Evolutionary conservation across 2,888 invertebrate species (phyloP), one percentile per base, ranked within the genome.

Genomic region (Ormyrus pomaceus): DNA sequence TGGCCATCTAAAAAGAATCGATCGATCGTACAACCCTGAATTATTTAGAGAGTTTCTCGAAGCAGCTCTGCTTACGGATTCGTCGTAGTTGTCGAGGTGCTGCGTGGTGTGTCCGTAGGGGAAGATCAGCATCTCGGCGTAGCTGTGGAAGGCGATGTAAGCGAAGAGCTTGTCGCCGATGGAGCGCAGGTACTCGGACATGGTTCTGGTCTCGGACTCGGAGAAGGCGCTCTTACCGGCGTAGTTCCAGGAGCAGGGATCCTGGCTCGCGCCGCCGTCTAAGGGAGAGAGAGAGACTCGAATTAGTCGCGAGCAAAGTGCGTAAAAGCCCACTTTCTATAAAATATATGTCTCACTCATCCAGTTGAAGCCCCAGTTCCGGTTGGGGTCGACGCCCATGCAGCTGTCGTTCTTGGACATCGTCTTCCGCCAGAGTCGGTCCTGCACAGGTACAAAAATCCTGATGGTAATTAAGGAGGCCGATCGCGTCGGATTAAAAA

Each of bases 301-400:
- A 50, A 51, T 19, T 9, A 51, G 9, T 46, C 0, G n/a, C 34
- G 6, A 19, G 11, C 11, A 11, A 8, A 46, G 46, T 19, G 19
- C 1, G 19, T 19, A 19, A 19, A 19, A 46, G 34, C 34, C 34
- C 34, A 34, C 34, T 34, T 11, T 10, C 4, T 19, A 19, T 19
- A 66, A 7, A n/a, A 59, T 19, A 1, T 34, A 34, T 34, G 4
- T 34, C 89, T 89, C 88, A 93, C 93, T 88, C 83, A 93, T 92
- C 95, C 95, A 95, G 77, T 93, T 93, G 86, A 92, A 93, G 83
- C 92, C 94, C 94, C 95, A 96, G 88, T 96, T 96, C 81, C 96
- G 92, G 87, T 96, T 96, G 0, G 95, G 93, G 90, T 96, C 96
- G 0, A 94, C 93, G 1, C 96, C 96, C 78, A 89, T 89, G 83